Conservation (phyloP, 2,113 vertebrate species). For the Mirza zaza region DNA sequence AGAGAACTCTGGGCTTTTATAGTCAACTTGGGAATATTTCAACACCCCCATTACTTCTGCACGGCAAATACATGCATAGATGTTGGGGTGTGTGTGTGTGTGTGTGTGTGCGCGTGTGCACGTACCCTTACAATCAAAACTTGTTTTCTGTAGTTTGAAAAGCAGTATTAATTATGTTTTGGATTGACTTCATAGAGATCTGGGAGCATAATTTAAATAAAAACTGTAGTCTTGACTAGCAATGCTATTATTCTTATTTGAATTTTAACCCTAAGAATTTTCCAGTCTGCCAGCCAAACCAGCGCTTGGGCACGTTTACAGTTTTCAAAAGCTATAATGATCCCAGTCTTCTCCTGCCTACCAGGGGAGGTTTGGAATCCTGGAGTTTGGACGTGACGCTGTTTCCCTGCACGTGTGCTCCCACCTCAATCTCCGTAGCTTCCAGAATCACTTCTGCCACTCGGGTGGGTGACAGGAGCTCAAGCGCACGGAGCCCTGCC, state of each 20-base stretch:
- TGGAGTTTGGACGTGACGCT: neutral
- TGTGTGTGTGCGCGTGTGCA: neutral
- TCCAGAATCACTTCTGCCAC: neutral
- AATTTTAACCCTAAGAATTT: slow-evolving; percentile 69
- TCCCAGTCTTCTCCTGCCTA: neutral
- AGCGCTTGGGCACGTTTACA: neutral
- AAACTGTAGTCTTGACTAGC: slow-evolving; percentile 14
- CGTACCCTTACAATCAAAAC: neutral
- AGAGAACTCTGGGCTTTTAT: neutral
- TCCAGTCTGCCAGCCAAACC: slow-evolving; percentile 56
- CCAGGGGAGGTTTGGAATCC: neutral
- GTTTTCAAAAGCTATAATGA: neutral
- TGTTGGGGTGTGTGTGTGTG: neutral
- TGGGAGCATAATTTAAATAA: slow-evolving; percentile 47
- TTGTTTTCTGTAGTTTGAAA: neutral
- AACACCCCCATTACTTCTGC: neutral
- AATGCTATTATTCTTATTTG: slow-evolving; percentile 55
- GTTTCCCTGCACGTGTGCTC: accelerated
- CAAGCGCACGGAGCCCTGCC: accelerated
- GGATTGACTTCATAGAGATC: slow-evolving; percentile 51
- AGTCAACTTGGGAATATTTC: neutral
- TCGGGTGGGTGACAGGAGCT: neutral
- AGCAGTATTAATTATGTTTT: slow-evolving; percentile 43
- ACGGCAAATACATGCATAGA: neutral
- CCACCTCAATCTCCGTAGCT: neutral